These are phyloP conservation scores for Cynodonichthys magdalenae DNA, from an alignment of 2,797 vertebrate genomes.

Conservation along the genomic window DNA sequence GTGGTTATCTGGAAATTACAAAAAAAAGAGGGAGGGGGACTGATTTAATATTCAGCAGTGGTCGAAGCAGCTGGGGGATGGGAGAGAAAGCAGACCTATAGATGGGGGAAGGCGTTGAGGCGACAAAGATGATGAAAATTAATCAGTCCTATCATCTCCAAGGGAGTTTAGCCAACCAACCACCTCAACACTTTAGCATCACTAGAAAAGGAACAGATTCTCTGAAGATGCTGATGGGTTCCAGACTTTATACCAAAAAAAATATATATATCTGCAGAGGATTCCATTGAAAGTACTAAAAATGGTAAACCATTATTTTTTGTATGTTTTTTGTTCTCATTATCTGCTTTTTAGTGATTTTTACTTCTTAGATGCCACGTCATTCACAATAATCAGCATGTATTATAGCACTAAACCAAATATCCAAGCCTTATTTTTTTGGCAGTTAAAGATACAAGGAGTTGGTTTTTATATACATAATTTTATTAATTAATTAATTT, in stretches of 20 bases:
- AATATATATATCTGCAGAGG: no score
- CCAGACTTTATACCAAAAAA: no score
- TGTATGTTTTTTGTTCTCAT: no score
- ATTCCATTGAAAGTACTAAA: no score
- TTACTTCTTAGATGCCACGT: background rate
- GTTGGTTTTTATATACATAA: no score
- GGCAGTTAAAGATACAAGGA: no score
- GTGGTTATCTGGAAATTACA: constrained; percentile 80
- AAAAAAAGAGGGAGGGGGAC: constrained; percentile 48
- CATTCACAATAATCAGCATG: background rate
- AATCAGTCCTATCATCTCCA: constrained; percentile 74
- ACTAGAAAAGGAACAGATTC: constrained; percentile 42
- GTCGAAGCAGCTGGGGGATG: constrained; percentile 59
- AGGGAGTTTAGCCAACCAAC: constrained; percentile 73
- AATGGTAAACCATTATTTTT: no score
- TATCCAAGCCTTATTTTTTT: no score
- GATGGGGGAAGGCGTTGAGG: constrained; percentile 38
- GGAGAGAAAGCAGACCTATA: constrained; percentile 45
- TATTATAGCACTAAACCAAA: no score
- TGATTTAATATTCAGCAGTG: constrained; percentile 79
- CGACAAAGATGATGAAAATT: constrained; percentile 65
- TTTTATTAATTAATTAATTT: no score
- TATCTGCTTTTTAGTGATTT: background rate
- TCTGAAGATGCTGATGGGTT: background rate
- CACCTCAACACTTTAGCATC: constrained; percentile 71